Evolutionary conservation across 1,140 invertebrate species (phyloP), one percentile per base, ranked within the genome.

Genomic region (Megathymus violae): DNA sequence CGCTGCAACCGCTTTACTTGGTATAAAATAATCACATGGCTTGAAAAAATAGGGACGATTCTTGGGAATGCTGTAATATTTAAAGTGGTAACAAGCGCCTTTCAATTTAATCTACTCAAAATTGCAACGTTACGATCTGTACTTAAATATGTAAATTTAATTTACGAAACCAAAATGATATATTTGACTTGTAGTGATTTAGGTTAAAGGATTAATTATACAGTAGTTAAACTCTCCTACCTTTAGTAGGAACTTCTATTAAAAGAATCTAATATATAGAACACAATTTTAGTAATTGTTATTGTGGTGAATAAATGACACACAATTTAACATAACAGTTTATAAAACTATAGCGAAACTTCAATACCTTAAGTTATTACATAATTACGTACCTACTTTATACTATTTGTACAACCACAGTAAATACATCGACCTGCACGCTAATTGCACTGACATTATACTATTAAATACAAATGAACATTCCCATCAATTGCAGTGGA

Each of bases 21-120:
- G 74, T 81, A 75, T 82, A 76, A 72, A 78, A 81, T 80, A 80
- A 81, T 81, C 76, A 86, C 71, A 74, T 74, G 61, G 56, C 62
- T 70, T 62, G 56, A 67, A 58, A 46, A 58, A 58, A 58, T n/a
- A 25, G 41, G 41, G 52, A 41, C 44, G 38, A 6, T 31, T 16
- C 22, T 34, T 43, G 40, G 19, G 52, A 56, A 56, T 56, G 52
- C 16, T 54, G 11, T 41, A 56, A 56, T 56, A 56, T 56, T 56
- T 56, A 43, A 56, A 56, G 52, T 56, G 40, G 43, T 43, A 56
- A 43, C 52, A 56, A 31, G 17, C 52, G 22, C 38, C 22, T 13
- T 44, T 13, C 52, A 56, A 44, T 56, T 56, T 43, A 56, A 56
- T 56, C 34, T 54, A 27, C 38, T 44, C 22, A 56, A 43, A 13